A percentile compares a stretch with the other conserved stretches of the same genome.
Evolutionary conservation across 2,113 vertebrate genomes (phyloP).

Genomic region (Brachionichthys hirsutus): DNA sequence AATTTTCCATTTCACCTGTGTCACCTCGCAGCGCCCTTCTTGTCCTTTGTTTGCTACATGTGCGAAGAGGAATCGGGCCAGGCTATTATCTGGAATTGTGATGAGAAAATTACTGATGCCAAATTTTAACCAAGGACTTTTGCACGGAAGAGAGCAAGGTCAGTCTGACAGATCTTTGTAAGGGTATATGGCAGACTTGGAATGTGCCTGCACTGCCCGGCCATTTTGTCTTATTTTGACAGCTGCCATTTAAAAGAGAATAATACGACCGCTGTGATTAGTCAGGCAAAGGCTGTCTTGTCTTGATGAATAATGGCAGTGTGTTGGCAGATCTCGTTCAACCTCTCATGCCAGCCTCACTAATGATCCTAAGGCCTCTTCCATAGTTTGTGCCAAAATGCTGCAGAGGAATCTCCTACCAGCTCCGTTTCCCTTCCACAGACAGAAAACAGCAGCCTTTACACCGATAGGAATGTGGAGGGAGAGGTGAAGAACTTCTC

Average conservation of each 20-base stretch:
- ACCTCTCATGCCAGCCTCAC: conserved; percentile 67
- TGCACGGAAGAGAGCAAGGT: conserved; percentile 19
- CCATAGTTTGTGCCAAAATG: conserved; percentile 66
- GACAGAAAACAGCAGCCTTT: conserved; percentile 52
- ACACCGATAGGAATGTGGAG: conserved; percentile 60
- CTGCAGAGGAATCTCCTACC: conserved; percentile 58
- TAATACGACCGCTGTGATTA: conserved; percentile 69
- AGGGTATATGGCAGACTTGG: conserved; percentile 42
- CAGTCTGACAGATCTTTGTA: conserved; percentile 34
- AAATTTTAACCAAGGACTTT: conserved; percentile 23
- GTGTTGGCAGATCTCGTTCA: conserved; percentile 73
- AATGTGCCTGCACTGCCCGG: conserved; percentile 29
- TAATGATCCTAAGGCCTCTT: conserved; percentile 75
- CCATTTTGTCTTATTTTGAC: conserved; percentile 72
- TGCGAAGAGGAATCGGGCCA: background rate
- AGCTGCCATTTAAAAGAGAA: conserved; percentile 76
- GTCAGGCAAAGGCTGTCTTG: conserved; percentile 65
- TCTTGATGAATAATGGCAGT: conserved; percentile 67
- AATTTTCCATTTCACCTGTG: conserved; percentile 34
- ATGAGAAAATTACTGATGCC: conserved; percentile 1
- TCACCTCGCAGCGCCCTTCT: conserved; percentile 20
- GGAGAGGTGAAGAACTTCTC: conserved; percentile 62
- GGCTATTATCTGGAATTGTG: background rate
- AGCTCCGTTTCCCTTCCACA: conserved; percentile 61
- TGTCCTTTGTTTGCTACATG: background rate